phyloP scores from a whole-genome alignment of 2,113 vertebrate species.

The Machaerirhynchus nigripectus region DNA sequence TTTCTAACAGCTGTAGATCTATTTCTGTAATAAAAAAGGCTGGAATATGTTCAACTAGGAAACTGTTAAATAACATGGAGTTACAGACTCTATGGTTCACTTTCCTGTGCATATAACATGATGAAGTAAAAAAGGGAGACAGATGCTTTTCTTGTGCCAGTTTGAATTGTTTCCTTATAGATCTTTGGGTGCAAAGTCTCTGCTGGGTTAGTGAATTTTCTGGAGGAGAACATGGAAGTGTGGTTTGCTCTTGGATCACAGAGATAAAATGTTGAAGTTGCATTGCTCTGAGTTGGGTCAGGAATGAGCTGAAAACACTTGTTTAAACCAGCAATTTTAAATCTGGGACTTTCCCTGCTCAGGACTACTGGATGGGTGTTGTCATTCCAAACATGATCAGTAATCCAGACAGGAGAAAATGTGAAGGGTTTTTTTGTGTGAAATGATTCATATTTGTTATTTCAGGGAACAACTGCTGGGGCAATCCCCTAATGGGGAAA shows the following conservation, averaged over 20 bases:
- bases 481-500: neutral
- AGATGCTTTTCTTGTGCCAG: neutral
- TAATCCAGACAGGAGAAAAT: neutral
- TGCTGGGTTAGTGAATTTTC: neutral
- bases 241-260: neutral
- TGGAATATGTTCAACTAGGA: neutral
- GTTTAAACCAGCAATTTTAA: neutral
- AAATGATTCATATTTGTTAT: neutral
- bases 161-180: neutral
- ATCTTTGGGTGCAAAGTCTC: neutral
- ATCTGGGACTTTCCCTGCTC: slow-evolving; percentile 17
- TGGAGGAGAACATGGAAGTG: neutral
- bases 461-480: neutral
- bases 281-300: neutral
- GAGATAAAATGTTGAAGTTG: neutral
- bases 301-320: neutral
- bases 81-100: neutral
- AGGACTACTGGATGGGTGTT: neutral
- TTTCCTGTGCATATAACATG: neutral
- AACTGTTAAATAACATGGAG: neutral
- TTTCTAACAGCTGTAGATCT: neutral
- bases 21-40: neutral
- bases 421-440: neutral
- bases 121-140: neutral
- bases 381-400: neutral